These are phyloP conservation scores for Pocillopora damicornis DNA, from an alignment of 64 coral and sea anemone species.

Conservation along the genomic window DNA sequence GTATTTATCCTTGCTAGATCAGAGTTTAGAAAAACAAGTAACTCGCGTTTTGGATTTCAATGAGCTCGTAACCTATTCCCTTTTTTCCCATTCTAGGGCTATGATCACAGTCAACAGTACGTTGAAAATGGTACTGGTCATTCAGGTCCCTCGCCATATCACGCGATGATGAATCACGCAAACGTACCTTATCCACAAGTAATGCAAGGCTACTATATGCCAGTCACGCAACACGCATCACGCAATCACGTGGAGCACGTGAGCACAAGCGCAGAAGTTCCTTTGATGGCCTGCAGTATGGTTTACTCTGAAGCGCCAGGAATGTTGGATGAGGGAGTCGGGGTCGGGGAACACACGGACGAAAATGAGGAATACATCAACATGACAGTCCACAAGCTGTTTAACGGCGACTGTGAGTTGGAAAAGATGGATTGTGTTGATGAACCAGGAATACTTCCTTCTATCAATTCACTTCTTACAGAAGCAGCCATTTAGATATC, in stretches of 20 bases:
- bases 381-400: constrained; percentile 90
- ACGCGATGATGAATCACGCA: constrained; percentile 51
- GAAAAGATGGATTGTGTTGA: constrained; percentile 92
- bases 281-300: constrained; percentile 68
- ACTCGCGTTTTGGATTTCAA: no score
- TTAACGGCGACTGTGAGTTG: constrained; percentile 83
- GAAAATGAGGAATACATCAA: constrained; percentile 87
- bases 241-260: constrained; percentile 52
- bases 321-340: constrained; percentile 57
- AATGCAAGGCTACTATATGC: constrained; percentile 69
- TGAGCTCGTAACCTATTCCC: neutral
- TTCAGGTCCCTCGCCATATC: constrained; percentile 8
- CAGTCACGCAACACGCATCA: constrained; percentile 38
- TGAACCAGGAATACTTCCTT: constrained; percentile 75
- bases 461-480: constrained; percentile 94
- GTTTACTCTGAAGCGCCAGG: constrained; percentile 55
- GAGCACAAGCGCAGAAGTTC: constrained; percentile 37
- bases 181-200: constrained; percentile 20
- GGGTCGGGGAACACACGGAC: constrained; percentile 50
- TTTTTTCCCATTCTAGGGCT: neutral
- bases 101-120: neutral
- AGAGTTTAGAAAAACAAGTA: no score
- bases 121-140: neutral
- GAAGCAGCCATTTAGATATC: constrained; percentile 55
- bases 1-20: no score